These are phyloP conservation scores for Pangasius krempfi DNA, from an alignment of 2,797 vertebrate genomes.

Conservation along the genomic window DNA sequence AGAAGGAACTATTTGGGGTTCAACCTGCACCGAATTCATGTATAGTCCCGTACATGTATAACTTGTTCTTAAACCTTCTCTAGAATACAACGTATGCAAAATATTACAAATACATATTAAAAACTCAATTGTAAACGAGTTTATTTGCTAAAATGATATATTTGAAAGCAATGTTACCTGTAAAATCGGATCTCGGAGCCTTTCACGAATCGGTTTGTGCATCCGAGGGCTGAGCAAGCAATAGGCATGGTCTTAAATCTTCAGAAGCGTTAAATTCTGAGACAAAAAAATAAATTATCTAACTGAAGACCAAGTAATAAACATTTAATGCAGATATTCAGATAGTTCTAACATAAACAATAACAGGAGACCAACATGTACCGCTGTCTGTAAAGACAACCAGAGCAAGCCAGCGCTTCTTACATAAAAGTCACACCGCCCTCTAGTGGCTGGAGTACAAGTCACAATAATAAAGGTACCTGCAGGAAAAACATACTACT, in stretches of 20 bases:
- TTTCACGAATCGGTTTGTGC: constrained; percentile 80
- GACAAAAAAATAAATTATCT: background rate
- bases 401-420: background rate
- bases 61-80: background rate
- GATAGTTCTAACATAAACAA: background rate
- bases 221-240: constrained; percentile 76
- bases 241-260: constrained; percentile 72
- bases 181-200: constrained; percentile 82
- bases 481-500: background rate
- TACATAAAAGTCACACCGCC: background rate
- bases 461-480: background rate
- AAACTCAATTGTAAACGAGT: too few relatives aligned
- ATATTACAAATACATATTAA: background rate
- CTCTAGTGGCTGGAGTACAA: constrained; percentile 13
- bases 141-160: background rate
- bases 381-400: background rate
- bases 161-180: constrained; percentile 63
- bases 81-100: background rate
- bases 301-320: background rate
- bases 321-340: too few relatives aligned
- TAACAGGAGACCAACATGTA: background rate
- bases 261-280: background rate
- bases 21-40: too few relatives aligned
- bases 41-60: background rate
- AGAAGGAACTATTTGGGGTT: background rate